phyloP scores from a whole-genome alignment of 2,888 invertebrate genomes.

The Drosophila helvetica region DNA sequence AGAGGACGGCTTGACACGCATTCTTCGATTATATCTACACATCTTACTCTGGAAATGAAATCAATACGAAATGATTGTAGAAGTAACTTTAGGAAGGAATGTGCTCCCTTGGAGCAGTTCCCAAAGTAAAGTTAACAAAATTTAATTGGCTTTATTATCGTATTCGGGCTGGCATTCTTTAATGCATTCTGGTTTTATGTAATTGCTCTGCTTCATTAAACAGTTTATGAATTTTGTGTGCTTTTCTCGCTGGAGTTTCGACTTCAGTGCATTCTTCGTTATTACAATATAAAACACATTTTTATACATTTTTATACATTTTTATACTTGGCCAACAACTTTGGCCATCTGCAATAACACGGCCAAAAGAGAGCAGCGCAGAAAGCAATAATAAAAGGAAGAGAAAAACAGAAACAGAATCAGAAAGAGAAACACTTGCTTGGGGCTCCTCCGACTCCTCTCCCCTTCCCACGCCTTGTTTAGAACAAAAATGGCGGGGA shows the following conservation, averaged over 20 bases:
- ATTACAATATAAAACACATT: constrained; percentile 54
- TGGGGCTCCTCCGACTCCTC: constrained; percentile 23
- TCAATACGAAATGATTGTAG: neutral
- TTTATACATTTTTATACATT: constrained; percentile 21
- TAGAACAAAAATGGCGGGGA: constrained; percentile 42
- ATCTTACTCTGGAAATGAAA: constrained; percentile 35
- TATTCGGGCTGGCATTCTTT: constrained; percentile 10
- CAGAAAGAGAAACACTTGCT: constrained; percentile 38
- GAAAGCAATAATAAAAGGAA: constrained; percentile 26
- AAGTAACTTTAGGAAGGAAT: neutral
- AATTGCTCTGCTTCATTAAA: constrained; percentile 73
- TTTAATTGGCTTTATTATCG: constrained; percentile 35
- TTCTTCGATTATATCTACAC: constrained; percentile 56
- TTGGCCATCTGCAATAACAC: constrained; percentile 64
- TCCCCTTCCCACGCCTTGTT: constrained; percentile 29
- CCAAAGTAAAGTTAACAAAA: constrained; percentile 13
- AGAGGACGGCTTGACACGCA: constrained; percentile 78
- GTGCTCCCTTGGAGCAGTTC: neutral
- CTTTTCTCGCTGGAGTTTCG: constrained; percentile 44
- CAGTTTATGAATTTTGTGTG: constrained; percentile 64
- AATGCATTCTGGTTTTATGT: constrained; percentile 53
- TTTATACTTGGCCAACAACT: constrained; percentile 43
- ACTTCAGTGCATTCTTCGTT: constrained; percentile 62
- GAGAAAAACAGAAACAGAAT: constrained; percentile 4
- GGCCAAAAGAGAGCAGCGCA: constrained; percentile 35